Base-by-base conservation (phyloP, 2,888 invertebrate species). In the Spilarctia lutea region DNA sequence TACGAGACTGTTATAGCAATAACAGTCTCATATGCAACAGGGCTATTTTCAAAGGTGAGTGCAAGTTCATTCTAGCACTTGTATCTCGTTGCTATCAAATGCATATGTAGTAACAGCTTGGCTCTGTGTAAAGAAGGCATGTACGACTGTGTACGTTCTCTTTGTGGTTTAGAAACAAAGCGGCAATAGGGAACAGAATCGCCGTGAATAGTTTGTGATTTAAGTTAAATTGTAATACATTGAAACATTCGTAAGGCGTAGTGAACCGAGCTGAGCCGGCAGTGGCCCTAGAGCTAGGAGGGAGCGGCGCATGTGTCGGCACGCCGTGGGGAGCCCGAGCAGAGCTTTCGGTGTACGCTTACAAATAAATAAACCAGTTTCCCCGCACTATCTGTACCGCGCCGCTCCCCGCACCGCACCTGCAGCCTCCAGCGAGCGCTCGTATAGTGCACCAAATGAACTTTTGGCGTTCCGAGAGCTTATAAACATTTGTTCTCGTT, bases 321-420 rank as follows among this genome's bases (percentile, higher is more conserved):
- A 16, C 30, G 70, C n/a, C 13, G 70, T 69, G 48, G 56, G 67
- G 72, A 60, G 69, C 52, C 52, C 30, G 79, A 77, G 85, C 85
- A 84, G 82, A 89, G 91, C 91, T 92, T 91, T 91, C 90, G 92
- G 91, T 88, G 86, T 82, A 83, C 87, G 88, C 89, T 89, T 87
- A 92, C 93, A 90, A 91, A 93, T 89, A 93, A 92, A 91, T 88
- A 93, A 94, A 94, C 94, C 93, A 87, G 94, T 94, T 93, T 76
- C 71, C 83, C 85, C 78, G 79, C 79, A 75, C 83, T 75, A 75
- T 73, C 72, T 72, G 45, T 70, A 73, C 67, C 65, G 65, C 76
- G 76, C 79, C 80, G 76, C 76, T 77, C 78, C 63, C 76, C 83
- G 86, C 81, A 80, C 76, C 74, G 65, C 79, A 80, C 78, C 79